Evolutionary conservation across 2,113 vertebrate genomes (phyloP).

Genomic region (Symphodus melops): DNA sequence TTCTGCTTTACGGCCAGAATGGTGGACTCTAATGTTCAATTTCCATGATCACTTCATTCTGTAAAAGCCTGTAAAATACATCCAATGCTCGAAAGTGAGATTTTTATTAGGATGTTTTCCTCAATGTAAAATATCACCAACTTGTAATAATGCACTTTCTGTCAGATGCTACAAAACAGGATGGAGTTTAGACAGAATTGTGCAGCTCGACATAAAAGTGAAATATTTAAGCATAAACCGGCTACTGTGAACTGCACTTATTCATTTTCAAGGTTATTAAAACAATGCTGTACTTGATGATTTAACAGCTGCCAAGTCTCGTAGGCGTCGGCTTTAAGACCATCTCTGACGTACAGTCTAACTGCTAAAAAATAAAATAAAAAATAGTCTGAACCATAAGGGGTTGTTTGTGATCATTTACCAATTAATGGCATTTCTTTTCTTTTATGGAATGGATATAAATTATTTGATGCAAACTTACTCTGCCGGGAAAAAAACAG

Average conservation of each 20-base stretch:
- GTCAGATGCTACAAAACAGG: constrained; percentile 48
- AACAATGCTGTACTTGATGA: constrained; percentile 54
- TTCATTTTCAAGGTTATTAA: constrained; percentile 64
- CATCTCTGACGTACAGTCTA: constrained; percentile 50
- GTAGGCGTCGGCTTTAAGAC: constrained; percentile 58
- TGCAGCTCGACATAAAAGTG: constrained; percentile 63
- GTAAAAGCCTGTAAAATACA: constrained; percentile 81
- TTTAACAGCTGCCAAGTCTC: constrained; percentile 43
- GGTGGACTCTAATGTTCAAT: constrained; percentile 73
- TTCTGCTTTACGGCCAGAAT: constrained; percentile 72
- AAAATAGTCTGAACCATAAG: background rate
- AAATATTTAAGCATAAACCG: constrained; percentile 64
- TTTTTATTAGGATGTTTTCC: constrained; percentile 71
- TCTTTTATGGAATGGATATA: constrained; percentile 26
- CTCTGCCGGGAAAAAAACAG: background rate
- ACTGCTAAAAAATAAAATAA: constrained; percentile 12
- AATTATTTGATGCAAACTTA: constrained; percentile 22
- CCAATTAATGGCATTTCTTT: constrained; percentile 27
- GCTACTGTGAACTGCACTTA: constrained; percentile 36
- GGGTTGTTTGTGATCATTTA: constrained; percentile 33
- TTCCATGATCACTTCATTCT: constrained; percentile 80
- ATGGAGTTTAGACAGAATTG: constrained; percentile 13
- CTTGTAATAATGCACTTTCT: constrained; percentile 66
- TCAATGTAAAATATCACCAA: constrained; percentile 74
- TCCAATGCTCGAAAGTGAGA: constrained; percentile 56